These are phyloP conservation scores for Sminthurinus aureus DNA, from an alignment of 2,888 invertebrate species.

Conservation along the genomic window DNA sequence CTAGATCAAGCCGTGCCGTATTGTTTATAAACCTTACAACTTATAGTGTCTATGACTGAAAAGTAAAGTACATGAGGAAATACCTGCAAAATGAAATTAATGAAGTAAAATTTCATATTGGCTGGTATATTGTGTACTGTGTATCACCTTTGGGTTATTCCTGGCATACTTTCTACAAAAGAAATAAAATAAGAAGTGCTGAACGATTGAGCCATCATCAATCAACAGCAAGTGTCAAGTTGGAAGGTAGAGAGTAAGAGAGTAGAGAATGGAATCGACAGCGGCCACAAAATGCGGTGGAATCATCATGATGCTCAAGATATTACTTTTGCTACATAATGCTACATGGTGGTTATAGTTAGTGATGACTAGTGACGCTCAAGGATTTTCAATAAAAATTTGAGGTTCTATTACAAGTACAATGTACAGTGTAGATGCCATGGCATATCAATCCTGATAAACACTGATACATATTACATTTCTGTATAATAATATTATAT, in stretches of 20 bases:
- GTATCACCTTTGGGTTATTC: not conserved
- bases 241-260: not conserved
- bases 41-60: too few species aligned
- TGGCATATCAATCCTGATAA: not conserved
- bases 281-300: not conserved
- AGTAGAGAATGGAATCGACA: not conserved
- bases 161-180: not conserved
- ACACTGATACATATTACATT: not conserved
- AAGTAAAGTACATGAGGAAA: too few species aligned
- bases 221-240: slow-evolving; percentile 26
- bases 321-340: too few species aligned
- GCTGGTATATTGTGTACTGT: not conserved
- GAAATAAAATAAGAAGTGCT: slow-evolving; percentile 33
- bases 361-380: not conserved
- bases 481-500: too few species aligned
- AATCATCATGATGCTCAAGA: not conserved
- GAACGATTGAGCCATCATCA: slow-evolving; percentile 38
- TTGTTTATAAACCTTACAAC: too few species aligned
- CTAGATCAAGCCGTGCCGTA: too few species aligned
- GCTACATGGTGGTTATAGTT: too few species aligned
- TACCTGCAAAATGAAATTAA: slow-evolving; percentile 6
- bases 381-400: not conserved
- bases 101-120: not conserved
- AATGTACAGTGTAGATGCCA: too few species aligned
- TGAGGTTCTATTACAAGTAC: not conserved